Evolutionary conservation across 53 echinoderm and acorn worm species (phyloP).

Genomic region (Zoroaster sp.): DNA sequence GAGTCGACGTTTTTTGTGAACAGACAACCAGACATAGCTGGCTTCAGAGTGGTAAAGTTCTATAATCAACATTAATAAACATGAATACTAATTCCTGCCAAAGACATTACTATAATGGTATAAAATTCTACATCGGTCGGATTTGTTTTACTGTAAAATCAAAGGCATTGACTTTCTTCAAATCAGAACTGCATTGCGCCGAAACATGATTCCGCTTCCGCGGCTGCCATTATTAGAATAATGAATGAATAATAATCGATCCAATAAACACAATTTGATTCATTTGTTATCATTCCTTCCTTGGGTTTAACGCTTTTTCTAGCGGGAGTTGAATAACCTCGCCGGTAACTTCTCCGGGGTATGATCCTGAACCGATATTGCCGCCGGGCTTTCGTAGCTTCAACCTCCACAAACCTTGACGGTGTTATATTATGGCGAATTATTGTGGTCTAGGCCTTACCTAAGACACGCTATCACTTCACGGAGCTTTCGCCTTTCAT

Average conservation of each 20-base stretch:
- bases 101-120: too few relatives aligned
- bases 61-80: too few relatives aligned
- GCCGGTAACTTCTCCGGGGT: not conserved
- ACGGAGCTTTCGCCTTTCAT: not conserved
- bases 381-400: constrained; percentile 15
- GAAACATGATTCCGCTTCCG: not conserved
- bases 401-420: not conserved
- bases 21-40: too few relatives aligned
- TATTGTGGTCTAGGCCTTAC: not conserved
- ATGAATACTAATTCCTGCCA: too few relatives aligned
- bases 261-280: not conserved
- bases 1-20: too few relatives aligned
- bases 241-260: not conserved
- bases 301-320: not conserved
- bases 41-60: too few relatives aligned
- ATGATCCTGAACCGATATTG: not conserved
- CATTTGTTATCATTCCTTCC: not conserved
- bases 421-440: not conserved
- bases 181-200: not conserved
- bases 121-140: not conserved
- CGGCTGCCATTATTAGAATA: not conserved
- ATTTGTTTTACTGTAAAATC: not conserved
- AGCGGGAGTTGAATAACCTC: not conserved
- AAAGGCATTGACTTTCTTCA: not conserved
- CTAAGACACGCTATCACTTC: not conserved